Base-by-base conservation (phyloP, 2,113 vertebrate species). In the Zingel zingel region DNA sequence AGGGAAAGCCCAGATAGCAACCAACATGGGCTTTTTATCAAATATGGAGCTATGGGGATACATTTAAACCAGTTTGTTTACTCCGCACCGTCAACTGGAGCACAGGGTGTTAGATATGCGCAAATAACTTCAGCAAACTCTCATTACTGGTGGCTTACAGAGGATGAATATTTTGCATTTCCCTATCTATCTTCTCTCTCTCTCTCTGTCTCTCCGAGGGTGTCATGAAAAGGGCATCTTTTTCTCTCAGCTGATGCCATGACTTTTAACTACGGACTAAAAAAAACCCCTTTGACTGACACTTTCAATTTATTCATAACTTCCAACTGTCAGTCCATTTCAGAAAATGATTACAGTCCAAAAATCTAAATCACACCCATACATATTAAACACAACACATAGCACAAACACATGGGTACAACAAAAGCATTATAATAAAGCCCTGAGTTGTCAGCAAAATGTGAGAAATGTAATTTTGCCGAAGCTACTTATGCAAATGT, bases 41-140 rank as follows among this genome's bases (percentile, higher is more conserved):
- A 79, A 61, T 58, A 6, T 7, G 43, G 65, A 72, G 86, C 80
- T 77, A 53, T n/a, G 27, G 8, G 43, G 85, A 86, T 91, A 88
- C 90, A 91, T 87, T 85, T 83, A 90, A 91, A 82, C 50, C 48
- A 81, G 54, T 77, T 87, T 84, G 89, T 91, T 90, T 81, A 86
- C 50, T 84, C 47, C 57, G 81, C 62, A 57, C 59, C 45, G 72
- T 82, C 86, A 81, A 30, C 75, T 69, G 79, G 65, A 85, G 87
- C 69, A 73, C 30, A 18, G 83, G 57, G 81, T 61, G 62, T 88
- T 76, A 85, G 79, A 88, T 86, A 54, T 75, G 84, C 8, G 0
- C 78, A 89, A 86, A 89, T 36, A 71, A 82, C 80, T 74, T 77
- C 33, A 69, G 74, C 57, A 76, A 81, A 89, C 79, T 87, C 77